Conservation (phyloP, 2,888 invertebrate genomes). For the Nephrocerus scutellatus region DNA sequence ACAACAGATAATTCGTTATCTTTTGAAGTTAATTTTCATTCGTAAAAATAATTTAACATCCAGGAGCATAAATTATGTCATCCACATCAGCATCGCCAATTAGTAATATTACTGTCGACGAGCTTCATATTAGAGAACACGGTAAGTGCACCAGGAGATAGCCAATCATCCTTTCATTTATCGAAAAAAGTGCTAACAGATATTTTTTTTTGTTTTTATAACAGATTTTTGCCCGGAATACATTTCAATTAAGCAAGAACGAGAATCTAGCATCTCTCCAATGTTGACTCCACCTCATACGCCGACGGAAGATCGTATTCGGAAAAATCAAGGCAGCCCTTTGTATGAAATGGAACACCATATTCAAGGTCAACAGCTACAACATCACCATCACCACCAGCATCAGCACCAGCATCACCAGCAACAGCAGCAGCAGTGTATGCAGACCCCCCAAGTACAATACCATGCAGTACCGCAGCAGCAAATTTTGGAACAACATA, state of each 20-base stretch:
- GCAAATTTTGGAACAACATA: constrained; percentile 18
- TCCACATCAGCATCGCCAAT: constrained; percentile 46
- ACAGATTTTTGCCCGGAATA: constrained; percentile 57
- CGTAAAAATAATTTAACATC: no score
- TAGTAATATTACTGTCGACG: constrained; percentile 49
- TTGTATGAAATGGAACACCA: constrained; percentile 37
- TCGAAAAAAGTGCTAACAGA: constrained; percentile 3
- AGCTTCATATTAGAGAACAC: constrained; percentile 44
- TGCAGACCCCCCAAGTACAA: no score
- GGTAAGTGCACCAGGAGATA: constrained; percentile 36
- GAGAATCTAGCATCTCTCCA: constrained; percentile 52
- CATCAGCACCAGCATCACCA: constrained; percentile 20
- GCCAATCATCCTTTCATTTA: constrained; percentile 10
- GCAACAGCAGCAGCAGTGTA: constrained; percentile 15
- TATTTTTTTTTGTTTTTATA: constrained; percentile 13
- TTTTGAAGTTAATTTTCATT: constrained; percentile 13
- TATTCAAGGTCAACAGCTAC: constrained; percentile 20
- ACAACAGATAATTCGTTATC: constrained; percentile 1
- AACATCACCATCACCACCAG: constrained; percentile 25
- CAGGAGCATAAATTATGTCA: constrained; percentile 49
- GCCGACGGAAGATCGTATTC: constrained; percentile 54
- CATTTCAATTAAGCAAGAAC: constrained; percentile 57
- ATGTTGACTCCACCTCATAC: constrained; percentile 68
- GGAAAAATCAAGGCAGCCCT: constrained; percentile 25
- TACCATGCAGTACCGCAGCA: no score